Conservation (phyloP, 2,113 vertebrate species). For the Malurus melanocephalus region DNA sequence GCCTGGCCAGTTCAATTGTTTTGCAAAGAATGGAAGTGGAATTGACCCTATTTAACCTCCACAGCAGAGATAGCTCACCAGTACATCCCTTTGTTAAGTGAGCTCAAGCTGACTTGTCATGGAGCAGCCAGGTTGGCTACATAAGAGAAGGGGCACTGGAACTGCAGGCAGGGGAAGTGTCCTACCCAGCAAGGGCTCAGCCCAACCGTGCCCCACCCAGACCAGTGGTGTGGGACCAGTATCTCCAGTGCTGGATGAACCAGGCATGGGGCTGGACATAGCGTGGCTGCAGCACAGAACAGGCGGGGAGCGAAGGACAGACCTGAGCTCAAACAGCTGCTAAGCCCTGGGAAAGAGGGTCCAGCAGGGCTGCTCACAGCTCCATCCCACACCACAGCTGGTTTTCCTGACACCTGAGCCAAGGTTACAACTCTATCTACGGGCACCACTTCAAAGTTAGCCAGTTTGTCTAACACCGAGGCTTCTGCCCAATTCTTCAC, state of each 20-base stretch:
- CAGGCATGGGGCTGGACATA: background rate
- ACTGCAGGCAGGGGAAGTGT: background rate
- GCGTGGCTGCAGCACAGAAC: background rate
- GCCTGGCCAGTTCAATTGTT: background rate
- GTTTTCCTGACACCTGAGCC: background rate
- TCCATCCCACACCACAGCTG: background rate
- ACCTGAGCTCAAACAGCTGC: background rate
- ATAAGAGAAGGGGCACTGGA: background rate
- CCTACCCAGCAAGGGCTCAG: too few relatives aligned
- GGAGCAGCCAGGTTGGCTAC: background rate
- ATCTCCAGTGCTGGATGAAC: background rate
- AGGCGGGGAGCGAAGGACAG: fast-evolving
- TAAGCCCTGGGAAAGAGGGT: background rate
- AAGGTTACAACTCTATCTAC: background rate
- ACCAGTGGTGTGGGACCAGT: fast-evolving
- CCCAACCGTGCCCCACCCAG: fast-evolving
- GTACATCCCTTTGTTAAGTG: background rate
- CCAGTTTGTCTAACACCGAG: background rate
- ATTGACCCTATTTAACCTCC: background rate
- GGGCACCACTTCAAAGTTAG: background rate
- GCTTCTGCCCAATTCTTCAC: background rate
- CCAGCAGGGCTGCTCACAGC: fast-evolving
- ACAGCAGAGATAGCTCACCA: background rate
- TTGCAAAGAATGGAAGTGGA: background rate
- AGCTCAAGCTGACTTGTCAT: background rate